Conservation (phyloP, 2,797 vertebrate genomes). For the Phalanger gymnotis region DNA sequence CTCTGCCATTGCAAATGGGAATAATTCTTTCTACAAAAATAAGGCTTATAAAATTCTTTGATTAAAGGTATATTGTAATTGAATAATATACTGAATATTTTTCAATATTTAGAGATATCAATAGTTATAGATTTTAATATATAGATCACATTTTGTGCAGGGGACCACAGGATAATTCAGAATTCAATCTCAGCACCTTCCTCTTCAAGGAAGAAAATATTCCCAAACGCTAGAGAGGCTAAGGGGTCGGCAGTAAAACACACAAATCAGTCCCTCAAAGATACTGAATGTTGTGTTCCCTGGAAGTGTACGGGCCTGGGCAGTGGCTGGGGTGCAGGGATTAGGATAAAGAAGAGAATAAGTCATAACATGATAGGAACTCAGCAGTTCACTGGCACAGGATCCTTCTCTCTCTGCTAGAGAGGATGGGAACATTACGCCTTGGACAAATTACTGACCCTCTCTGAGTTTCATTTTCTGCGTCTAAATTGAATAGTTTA, state of each 20-base stretch:
- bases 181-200: conserved; percentile 27
- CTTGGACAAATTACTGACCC: not conserved
- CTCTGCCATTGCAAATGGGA: not conserved
- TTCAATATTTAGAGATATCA: too few species aligned
- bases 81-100: not conserved
- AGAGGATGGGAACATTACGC: not conserved
- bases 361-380: not conserved
- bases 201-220: conserved; percentile 39
- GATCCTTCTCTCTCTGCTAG: not conserved
- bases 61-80: conserved; percentile 11
- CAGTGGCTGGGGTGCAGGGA: not conserved
- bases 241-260: not conserved
- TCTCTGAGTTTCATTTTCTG: not conserved
- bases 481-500: not conserved
- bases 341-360: not conserved
- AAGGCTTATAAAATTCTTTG: conserved; percentile 5
- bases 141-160: not conserved
- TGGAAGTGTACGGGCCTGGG: not conserved
- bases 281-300: not conserved
- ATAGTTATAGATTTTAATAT: conserved; percentile 1
- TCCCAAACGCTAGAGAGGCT: conserved; percentile 11
- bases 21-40: not conserved
- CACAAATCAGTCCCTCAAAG: not conserved
- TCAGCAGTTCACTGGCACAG: not conserved
- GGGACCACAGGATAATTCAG: not conserved